phyloP scores from a whole-genome alignment of 2,797 vertebrate genomes.

The Chelon labrosus region DNA sequence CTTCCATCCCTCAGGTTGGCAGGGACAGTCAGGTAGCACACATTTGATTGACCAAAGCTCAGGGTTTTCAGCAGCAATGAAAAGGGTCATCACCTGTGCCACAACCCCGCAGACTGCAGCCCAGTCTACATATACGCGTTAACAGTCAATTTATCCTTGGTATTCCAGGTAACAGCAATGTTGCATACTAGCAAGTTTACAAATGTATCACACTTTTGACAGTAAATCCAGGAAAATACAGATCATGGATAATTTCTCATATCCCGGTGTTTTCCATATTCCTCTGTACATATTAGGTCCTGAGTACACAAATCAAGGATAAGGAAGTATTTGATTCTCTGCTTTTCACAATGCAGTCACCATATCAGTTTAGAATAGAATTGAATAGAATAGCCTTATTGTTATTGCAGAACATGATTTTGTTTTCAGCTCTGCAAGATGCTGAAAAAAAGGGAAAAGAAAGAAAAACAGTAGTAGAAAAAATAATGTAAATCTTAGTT shows the following conservation, averaged over 20 bases:
- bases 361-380: too few species aligned
- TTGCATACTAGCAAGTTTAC: not conserved
- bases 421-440: too few species aligned
- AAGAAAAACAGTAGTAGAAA: too few species aligned
- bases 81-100: slow-evolving; percentile 15
- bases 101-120: slow-evolving; percentile 15
- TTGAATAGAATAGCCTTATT: too few species aligned
- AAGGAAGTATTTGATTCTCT: not conserved
- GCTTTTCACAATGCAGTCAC: not conserved
- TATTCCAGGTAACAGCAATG: slow-evolving; percentile 69
- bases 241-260: not conserved
- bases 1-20: slow-evolving; percentile 58
- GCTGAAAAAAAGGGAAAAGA: too few species aligned
- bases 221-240: not conserved
- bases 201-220: not conserved
- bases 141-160: slow-evolving; percentile 41
- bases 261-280: not conserved
- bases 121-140: slow-evolving; percentile 44
- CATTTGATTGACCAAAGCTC: slow-evolving; percentile 56
- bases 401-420: too few species aligned
- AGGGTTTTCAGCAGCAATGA: slow-evolving; percentile 44
- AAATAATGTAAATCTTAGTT: too few species aligned
- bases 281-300: not conserved
- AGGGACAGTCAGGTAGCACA: slow-evolving; percentile 64
- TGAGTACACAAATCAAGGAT: not conserved